Conservation (phyloP, 2,888 invertebrate species). For the Eucera pruinosa region DNA sequence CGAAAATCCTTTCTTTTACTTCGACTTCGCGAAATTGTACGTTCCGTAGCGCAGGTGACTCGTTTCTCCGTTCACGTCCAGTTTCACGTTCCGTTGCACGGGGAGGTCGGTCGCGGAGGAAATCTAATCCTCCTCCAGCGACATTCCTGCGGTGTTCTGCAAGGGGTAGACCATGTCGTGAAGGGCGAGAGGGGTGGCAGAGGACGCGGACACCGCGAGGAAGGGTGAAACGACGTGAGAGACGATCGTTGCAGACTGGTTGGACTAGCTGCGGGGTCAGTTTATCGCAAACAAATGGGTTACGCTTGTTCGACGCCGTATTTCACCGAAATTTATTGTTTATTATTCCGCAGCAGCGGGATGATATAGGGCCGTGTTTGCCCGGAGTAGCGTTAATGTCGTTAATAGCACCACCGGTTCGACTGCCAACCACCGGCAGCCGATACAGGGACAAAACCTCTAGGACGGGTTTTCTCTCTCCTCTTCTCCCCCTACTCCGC, state of each 20-base stretch:
- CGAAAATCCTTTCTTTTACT: too few relatives aligned
- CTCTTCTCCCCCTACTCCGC: not conserved
- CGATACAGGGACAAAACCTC: conserved; percentile 61
- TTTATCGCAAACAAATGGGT: conserved; percentile 84
- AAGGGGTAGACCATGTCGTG: not conserved
- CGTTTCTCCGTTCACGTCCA: not conserved
- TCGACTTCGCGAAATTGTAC: too few relatives aligned
- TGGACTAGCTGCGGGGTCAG: conserved; percentile 82
- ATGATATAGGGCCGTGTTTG: conserved; percentile 83
- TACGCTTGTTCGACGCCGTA: conserved; percentile 83
- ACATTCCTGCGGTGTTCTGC: conserved; percentile 24
- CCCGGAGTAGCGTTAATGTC: conserved; percentile 82
- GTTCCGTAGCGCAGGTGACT: too few relatives aligned
- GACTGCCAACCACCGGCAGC: conserved; percentile 69
- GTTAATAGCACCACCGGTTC: conserved; percentile 82
- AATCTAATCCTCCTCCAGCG: conserved; percentile 24
- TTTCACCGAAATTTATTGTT: conserved; percentile 83
- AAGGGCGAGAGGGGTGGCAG: not conserved
- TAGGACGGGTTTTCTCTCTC: conserved; percentile 56
- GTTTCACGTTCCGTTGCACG: not conserved
- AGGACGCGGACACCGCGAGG: conserved; percentile 22
- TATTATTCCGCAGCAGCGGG: conserved; percentile 80
- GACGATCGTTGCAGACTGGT: conserved; percentile 78
- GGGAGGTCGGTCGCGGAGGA: not conserved
- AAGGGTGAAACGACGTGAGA: conserved; percentile 66